Percentiles rank a stretch among this genome's conserved stretches.
These are phyloP conservation scores for Lithobates pipiens DNA, from an alignment of 2,797 vertebrate species.

Conservation along the genomic window DNA sequence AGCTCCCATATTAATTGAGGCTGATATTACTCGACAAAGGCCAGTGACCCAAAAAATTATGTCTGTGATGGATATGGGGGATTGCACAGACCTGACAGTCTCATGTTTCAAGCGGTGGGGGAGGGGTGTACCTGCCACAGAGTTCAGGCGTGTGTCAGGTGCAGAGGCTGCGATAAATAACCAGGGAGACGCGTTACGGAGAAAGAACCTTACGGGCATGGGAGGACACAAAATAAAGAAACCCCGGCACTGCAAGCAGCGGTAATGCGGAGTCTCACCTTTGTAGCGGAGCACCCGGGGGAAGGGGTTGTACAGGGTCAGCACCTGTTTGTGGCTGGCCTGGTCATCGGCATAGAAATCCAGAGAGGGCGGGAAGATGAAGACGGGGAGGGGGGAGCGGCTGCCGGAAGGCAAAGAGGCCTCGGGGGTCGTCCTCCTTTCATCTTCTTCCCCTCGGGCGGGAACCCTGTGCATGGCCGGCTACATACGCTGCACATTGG, in stretches of 20 bases:
- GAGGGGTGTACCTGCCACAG: no score
- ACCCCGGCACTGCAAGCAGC: background rate
- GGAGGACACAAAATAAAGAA: no score
- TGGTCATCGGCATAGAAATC: slow-evolving; percentile 72
- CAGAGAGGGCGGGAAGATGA: slow-evolving; percentile 72
- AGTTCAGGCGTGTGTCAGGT: no score
- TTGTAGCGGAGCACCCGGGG: slow-evolving; percentile 73
- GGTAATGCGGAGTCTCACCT: slow-evolving; percentile 61
- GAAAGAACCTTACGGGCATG: no score
- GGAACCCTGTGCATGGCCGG: slow-evolving; percentile 10
- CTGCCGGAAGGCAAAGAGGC: background rate
- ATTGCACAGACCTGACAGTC: no score
- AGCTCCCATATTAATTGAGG: no score
- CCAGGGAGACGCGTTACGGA: no score
- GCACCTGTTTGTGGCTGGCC: slow-evolving; percentile 71
- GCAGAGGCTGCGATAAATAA: no score
- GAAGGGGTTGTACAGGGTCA: slow-evolving; percentile 79
- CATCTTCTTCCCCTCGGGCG: slow-evolving; percentile 44
- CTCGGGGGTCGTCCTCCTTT: background rate
- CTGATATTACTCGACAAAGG: no score
- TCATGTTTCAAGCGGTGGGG: no score
- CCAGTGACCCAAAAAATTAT: no score
- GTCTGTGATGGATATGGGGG: no score
- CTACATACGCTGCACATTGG: background rate
- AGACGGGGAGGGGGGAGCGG: slow-evolving; percentile 65